Evolutionary conservation across 2,113 vertebrate genomes (phyloP).

Genomic region (Abramis brama): DNA sequence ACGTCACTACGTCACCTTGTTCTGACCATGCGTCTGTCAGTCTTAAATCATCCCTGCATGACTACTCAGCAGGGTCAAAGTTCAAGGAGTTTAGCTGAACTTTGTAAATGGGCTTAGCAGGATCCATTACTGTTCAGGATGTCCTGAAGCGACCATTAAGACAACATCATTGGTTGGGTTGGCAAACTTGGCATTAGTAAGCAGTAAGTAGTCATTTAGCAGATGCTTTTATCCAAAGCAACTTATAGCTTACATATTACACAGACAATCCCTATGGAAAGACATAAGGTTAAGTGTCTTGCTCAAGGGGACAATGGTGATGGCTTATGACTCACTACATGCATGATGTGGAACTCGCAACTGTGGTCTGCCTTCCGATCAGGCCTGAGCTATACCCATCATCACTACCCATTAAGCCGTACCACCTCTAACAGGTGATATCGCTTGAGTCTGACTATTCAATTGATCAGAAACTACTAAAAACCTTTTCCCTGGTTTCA

Average conservation of each 20-base stretch:
- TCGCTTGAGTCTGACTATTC: not conserved
- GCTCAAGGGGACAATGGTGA: not conserved
- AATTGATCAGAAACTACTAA: not conserved
- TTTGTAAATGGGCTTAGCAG: slow-evolving; percentile 21
- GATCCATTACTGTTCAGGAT: slow-evolving; percentile 20
- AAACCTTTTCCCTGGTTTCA: too few relatives aligned
- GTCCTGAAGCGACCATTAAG: not conserved
- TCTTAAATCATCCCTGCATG: slow-evolving; percentile 46
- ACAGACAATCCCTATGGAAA: not conserved
- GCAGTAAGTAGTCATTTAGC: slow-evolving; percentile 26
- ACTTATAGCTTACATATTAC: not conserved
- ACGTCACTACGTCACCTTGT: slow-evolving; percentile 50
- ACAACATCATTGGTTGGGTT: not conserved
- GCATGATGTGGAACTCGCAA: not conserved
- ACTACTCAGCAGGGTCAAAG: slow-evolving; percentile 31
- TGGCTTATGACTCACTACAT: not conserved
- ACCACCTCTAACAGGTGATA: not conserved
- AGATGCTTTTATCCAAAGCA: slow-evolving; percentile 28
- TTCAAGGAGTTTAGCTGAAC: slow-evolving; percentile 46
- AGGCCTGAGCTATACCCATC: not conserved
- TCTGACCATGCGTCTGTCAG: slow-evolving; percentile 51
- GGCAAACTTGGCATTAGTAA: not conserved
- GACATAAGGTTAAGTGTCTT: slow-evolving; percentile 1
- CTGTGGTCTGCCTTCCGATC: too few relatives aligned
- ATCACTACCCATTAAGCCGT: not conserved